Evolutionary conservation across 2,888 invertebrate species (phyloP).

Genomic region (Plebejus melissa): DNA sequence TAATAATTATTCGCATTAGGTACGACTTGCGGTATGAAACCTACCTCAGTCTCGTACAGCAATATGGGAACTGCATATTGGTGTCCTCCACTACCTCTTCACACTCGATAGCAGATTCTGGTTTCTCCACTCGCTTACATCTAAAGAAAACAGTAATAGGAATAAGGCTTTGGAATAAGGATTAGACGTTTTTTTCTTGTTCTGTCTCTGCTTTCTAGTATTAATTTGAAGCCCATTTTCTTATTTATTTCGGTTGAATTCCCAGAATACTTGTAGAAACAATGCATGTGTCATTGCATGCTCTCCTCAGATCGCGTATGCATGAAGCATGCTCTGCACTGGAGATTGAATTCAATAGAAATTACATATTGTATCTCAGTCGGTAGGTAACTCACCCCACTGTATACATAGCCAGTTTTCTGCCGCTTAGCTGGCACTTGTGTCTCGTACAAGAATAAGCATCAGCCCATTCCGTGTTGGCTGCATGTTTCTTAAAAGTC

Average conservation of each 20-base stretch:
- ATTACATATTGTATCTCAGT: not conserved
- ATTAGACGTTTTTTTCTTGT: not conserved
- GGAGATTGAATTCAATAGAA: not conserved
- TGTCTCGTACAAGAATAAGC: slow-evolving; percentile 71
- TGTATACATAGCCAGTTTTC: slow-evolving; percentile 69
- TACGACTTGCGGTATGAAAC: not conserved
- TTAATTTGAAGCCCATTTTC: not conserved
- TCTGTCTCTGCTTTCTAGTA: not conserved
- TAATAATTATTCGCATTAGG: not conserved
- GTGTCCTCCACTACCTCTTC: slow-evolving; percentile 73
- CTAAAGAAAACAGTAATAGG: slow-evolving; percentile 40
- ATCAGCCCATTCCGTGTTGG: slow-evolving; percentile 71
- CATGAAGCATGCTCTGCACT: too few species aligned
- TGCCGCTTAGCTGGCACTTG: slow-evolving; percentile 67
- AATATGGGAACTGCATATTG: slow-evolving; percentile 72
- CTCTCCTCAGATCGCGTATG: too few species aligned
- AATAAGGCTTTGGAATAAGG: too few species aligned
- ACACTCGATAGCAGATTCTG: slow-evolving; percentile 70
- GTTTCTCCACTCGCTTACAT: slow-evolving; percentile 68
- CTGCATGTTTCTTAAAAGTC: slow-evolving; percentile 63
- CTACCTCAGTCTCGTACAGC: slow-evolving; percentile 66
- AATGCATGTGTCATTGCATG: too few species aligned
- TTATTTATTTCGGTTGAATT: not conserved
- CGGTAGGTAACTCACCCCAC: slow-evolving; percentile 54
- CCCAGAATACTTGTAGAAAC: not conserved